Evolutionary conservation across 30 jellyfish, hydroid and myxozoan species (phyloP), one percentile per base, ranked within the genome.

Genomic region (Aurelia aurita): DNA sequence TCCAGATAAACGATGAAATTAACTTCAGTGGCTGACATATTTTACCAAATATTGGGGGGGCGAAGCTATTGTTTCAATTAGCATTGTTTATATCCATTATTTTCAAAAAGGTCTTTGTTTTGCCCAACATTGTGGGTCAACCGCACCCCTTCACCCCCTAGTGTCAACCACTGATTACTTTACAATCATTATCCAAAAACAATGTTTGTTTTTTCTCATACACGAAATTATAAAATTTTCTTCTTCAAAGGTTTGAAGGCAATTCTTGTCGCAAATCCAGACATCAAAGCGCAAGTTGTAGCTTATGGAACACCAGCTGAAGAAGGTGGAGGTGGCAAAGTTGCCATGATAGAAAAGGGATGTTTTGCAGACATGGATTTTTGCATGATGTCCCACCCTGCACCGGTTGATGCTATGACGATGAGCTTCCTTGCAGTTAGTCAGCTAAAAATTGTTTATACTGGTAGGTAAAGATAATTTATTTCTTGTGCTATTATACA

Each of bases 281-380:
- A 83, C 15, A 20, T 72, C 8, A 79, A 80, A 65, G 89, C 87
- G 18, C 96, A 87, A 66, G 61, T 92, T 25, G 87, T 79, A 23
- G 96, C 87, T 3, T 92, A n/a, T 74, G 98, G 98, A 44, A 92
- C 98, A 25, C 98, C 98, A 53, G 98, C 96, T 32, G 98, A 92
- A 77, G 98, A 92, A 92, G 96, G 91, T 2, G 96, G 96, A 20
- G 97, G 98, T 43, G 98, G 98, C 5, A 92, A 92, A 67, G 74
- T 80, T 23, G 14, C 22, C 32, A 92, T 92, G 98, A 74, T 87
- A 0, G 88, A 80, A 59, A 58, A 80, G 21, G 95, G 95, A 5
- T 90, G 82, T 32, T 92, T 92, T 69, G 83, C 81, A 64, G 97
- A 87, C 4, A 55, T 60, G 22, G 98, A 92, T 74, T 45, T 92